Evolutionary conservation across 2,113 vertebrate genomes (phyloP).

Genomic region (Pithys albifrons): DNA sequence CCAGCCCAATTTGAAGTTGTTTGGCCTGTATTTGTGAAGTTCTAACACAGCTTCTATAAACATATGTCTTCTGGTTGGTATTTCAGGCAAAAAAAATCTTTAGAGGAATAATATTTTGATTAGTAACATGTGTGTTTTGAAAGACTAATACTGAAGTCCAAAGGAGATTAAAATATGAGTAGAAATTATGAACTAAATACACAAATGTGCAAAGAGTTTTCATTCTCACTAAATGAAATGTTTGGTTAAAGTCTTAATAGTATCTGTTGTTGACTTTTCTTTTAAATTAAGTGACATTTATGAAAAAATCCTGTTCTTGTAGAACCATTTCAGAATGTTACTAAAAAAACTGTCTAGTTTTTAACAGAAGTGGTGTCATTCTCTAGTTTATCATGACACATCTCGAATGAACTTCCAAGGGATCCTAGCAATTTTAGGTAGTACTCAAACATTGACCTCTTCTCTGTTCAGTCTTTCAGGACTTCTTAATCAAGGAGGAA

Average conservation of each 20-base stretch:
- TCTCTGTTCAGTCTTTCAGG: background rate
- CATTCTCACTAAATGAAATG: background rate
- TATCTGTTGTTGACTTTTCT: background rate
- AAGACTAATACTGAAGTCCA: conserved; percentile 40
- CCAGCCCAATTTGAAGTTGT: background rate
- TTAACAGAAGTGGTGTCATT: background rate
- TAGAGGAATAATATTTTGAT: conserved; percentile 57
- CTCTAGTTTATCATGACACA: background rate
- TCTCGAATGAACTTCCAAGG: background rate
- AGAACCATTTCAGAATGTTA: background rate
- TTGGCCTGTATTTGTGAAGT: conserved; percentile 8
- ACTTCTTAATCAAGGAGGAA: background rate
- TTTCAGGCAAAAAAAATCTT: conserved; percentile 34
- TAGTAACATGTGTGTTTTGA: conserved; percentile 53
- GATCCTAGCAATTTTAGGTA: background rate
- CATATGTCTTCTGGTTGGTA: conserved; percentile 27
- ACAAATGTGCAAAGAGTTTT: background rate
- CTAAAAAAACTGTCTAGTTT: background rate
- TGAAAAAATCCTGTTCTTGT: background rate
- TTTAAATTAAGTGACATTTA: background rate
- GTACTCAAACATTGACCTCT: background rate
- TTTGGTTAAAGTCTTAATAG: background rate
- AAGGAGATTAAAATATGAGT: conserved; percentile 25
- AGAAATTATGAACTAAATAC: conserved; percentile 35
- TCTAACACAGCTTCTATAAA: conserved; percentile 7